Base-by-base conservation (phyloP, 2,113 vertebrate species). In the Anguilla japonica region DNA sequence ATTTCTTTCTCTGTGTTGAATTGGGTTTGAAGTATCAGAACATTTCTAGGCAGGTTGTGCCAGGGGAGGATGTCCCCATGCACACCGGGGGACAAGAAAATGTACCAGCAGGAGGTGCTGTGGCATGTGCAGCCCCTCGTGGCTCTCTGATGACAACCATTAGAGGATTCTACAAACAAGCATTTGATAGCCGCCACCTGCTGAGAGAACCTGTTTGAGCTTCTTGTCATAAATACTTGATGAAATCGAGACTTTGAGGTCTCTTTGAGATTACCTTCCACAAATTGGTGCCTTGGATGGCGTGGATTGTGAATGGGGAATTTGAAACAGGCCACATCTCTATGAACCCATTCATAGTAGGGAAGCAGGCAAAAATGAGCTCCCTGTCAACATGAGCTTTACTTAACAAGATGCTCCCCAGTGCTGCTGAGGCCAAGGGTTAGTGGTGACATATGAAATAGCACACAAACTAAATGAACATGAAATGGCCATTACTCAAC, bases 241-340 rank as follows among this genome's bases (percentile, higher is more conserved):
- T 83, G 82, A 56, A 83, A 83, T 26, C 50, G 29, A 83, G 56
- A 29, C 82, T 83, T 83, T 83, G 63, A 71, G 63, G 63, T 71
- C n/a, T 34, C n/a, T 75, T 29, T 9, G 71, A 75, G 71, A 75
- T 34, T 75, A 34, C n/a, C 71, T 75, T 9, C 26, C 71, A 11
- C 71, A n/a, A 75, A 34, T n/a, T 75, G 2, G n/a, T 2, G 11
- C 71, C 26, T 22, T 26, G 71, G 5, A 75, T 13, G 71, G 26
- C 2, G 7, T 2, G 26, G 71, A 75, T 34, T 29, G 71, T 75
- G 71, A 34, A 75, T 13, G 29, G 13, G 6, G 71, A 26, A 11
- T 75, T 34, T 75, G 71, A 75, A 75, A 75, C 26, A n/a, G 63
- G 6, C 63, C 63, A n/a, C 7, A 18, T 60, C 57, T 60, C 57